These are phyloP conservation scores for Streblospio benedicti DNA, from an alignment of 1,140 invertebrate species.

Conservation along the genomic window DNA sequence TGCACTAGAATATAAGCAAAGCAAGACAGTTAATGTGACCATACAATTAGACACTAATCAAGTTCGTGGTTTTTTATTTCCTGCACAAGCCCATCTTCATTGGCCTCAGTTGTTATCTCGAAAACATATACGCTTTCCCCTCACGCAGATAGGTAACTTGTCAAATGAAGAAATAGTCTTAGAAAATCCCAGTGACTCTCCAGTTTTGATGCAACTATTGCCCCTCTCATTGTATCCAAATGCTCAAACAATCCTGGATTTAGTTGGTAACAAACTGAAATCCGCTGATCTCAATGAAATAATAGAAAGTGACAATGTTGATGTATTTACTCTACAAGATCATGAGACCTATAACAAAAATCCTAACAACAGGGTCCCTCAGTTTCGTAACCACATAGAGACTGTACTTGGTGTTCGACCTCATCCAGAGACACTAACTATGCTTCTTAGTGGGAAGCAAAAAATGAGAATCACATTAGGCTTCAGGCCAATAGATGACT, in stretches of 20 bases:
- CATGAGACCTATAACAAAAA: conserved; percentile 47
- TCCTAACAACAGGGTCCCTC: conserved; percentile 5
- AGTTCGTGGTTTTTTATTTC: conserved; percentile 63
- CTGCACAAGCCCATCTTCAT: conserved; percentile 59
- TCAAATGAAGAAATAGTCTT: conserved; percentile 50
- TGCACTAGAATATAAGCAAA: not conserved
- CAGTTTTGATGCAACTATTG: conserved; percentile 51
- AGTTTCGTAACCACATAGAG: too few species aligned
- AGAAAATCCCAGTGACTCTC: conserved; percentile 51
- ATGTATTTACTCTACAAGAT: conserved; percentile 50
- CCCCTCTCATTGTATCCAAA: conserved; percentile 52
- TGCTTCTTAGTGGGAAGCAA: too few species aligned
- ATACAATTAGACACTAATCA: conserved; percentile 68
- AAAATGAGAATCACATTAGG: too few species aligned
- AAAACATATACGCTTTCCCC: conserved; percentile 59
- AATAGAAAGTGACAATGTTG: conserved; percentile 45
- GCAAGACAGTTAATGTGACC: conserved; percentile 58
- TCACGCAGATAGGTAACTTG: conserved; percentile 72
- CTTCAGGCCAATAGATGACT: too few species aligned
- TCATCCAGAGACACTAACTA: conserved; percentile 46
- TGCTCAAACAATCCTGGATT: conserved; percentile 47
- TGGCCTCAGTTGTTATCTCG: conserved; percentile 60
- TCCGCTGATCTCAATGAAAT: conserved; percentile 34
- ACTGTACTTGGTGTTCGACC: conserved; percentile 45
- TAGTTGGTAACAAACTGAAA: conserved; percentile 20